A percentile compares a stretch with the other conserved stretches of the same genome.
Conservation (phyloP, 2,888 invertebrate species). For the Sipha maydis region DNA sequence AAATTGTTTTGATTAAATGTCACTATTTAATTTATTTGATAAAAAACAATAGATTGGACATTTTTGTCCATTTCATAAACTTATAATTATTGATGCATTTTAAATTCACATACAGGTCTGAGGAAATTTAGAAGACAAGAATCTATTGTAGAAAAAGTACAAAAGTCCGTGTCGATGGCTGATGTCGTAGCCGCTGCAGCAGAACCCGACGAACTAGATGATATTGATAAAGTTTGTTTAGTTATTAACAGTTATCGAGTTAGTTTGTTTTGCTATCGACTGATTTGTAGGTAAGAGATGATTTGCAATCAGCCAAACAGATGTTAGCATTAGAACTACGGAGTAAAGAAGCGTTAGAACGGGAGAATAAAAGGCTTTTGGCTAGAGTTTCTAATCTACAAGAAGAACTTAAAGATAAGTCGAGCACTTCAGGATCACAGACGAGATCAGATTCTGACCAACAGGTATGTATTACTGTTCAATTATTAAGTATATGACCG, state of each 20-base stretch:
- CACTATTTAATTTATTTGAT: not conserved
- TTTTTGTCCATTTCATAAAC: not conserved
- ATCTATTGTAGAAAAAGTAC: conserved; percentile 90
- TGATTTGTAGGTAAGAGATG: conserved; percentile 73
- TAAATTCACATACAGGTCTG: conserved; percentile 68
- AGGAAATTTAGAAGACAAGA: conserved; percentile 88
- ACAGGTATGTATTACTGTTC: conserved; percentile 63
- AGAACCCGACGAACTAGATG: conserved; percentile 83
- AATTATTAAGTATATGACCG: not conserved
- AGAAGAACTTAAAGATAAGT: conserved; percentile 75
- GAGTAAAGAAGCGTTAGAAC: conserved; percentile 84
- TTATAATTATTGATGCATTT: not conserved
- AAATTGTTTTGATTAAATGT: not conserved
- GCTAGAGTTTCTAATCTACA: conserved; percentile 83
- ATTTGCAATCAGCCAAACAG: conserved; percentile 91
- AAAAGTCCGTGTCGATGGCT: conserved; percentile 81
- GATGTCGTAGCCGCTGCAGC: conserved; percentile 72
- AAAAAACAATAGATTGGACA: not conserved
- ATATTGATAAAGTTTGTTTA: conserved; percentile 78
- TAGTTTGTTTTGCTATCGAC: not conserved
- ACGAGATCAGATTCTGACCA: conserved; percentile 65
- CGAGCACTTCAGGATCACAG: conserved; percentile 60
- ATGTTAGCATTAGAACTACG: conserved; percentile 86
- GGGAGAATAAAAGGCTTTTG: conserved; percentile 85
- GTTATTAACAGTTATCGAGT: not conserved